A percentile compares a stretch with the other conserved stretches of the same genome.
These are phyloP conservation scores for Limenitis arthemis DNA, from an alignment of 2,888 invertebrate genomes.

Conservation along the genomic window DNA sequence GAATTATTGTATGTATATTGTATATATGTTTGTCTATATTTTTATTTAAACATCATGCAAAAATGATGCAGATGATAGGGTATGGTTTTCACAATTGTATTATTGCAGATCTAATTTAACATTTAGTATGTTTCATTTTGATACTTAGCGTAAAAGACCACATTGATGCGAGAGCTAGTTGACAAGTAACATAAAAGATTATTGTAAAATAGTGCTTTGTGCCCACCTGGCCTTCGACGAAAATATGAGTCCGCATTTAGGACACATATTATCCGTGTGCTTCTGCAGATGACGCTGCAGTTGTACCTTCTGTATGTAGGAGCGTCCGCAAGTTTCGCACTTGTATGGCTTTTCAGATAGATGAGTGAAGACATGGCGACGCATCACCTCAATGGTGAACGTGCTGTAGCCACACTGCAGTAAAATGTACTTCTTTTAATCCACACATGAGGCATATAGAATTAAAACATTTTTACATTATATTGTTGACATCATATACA, in stretches of 20 bases:
- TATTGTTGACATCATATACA: too few relatives aligned
- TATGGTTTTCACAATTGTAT: too few relatives aligned
- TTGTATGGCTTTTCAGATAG: conserved; percentile 55
- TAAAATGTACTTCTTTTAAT: not conserved
- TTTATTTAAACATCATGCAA: too few relatives aligned
- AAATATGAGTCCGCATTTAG: conserved; percentile 36
- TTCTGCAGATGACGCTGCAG: conserved; percentile 84
- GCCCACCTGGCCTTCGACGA: conserved; percentile 36
- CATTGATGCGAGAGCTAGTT: not conserved
- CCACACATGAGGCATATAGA: not conserved
- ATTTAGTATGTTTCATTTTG: not conserved
- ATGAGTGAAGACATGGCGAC: conserved; percentile 82
- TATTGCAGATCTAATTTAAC: too few relatives aligned
- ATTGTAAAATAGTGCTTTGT: too few relatives aligned
- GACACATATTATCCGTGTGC: conserved; percentile 79
- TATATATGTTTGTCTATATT: too few relatives aligned
- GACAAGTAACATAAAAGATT: not conserved
- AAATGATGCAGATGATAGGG: too few relatives aligned
- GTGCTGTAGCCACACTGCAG: conserved; percentile 82
- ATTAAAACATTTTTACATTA: too few relatives aligned
- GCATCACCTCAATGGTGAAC: conserved; percentile 86
- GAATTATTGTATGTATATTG: too few relatives aligned
- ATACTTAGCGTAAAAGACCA: not conserved
- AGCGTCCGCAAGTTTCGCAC: conserved; percentile 79
- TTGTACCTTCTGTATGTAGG: conserved; percentile 89